phyloP scores from a whole-genome alignment of 2,888 invertebrate genomes.

The Polyommatus icarus region DNA sequence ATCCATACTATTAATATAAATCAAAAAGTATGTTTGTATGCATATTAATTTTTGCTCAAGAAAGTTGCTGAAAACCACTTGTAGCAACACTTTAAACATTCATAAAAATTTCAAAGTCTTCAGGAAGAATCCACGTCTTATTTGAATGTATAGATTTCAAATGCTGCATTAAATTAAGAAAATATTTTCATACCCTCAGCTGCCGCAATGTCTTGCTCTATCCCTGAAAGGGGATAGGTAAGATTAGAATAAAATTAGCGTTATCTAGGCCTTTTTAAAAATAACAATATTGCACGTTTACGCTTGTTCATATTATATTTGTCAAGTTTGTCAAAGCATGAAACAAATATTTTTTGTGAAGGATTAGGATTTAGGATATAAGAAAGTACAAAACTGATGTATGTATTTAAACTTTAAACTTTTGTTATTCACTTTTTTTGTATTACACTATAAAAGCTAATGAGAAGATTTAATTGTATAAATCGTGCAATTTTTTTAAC shows the following conservation, averaged over 20 bases:
- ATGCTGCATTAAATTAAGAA: not conserved
- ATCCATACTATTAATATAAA: not conserved
- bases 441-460: not conserved
- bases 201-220: slow-evolving; percentile 18
- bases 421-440: slow-evolving; percentile 5
- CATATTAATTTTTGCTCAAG: not conserved
- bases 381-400: not conserved
- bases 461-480: not conserved
- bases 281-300: no score
- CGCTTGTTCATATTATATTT: no score
- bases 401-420: not conserved
- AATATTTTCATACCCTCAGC: slow-evolving; percentile 25
- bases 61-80: no score
- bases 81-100: not conserved
- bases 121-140: not conserved
- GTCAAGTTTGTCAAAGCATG: no score
- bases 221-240: slow-evolving; percentile 18
- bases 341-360: not conserved
- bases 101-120: not conserved
- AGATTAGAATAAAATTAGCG: not conserved
- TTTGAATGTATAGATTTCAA: not conserved
- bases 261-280: no score
- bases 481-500: no score
- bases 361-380: no score
- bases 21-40: not conserved